Evolutionary conservation across 2,797 vertebrate genomes (phyloP), one percentile per base, ranked within the genome.

Genomic region (Melanotaenia boesemani): DNA sequence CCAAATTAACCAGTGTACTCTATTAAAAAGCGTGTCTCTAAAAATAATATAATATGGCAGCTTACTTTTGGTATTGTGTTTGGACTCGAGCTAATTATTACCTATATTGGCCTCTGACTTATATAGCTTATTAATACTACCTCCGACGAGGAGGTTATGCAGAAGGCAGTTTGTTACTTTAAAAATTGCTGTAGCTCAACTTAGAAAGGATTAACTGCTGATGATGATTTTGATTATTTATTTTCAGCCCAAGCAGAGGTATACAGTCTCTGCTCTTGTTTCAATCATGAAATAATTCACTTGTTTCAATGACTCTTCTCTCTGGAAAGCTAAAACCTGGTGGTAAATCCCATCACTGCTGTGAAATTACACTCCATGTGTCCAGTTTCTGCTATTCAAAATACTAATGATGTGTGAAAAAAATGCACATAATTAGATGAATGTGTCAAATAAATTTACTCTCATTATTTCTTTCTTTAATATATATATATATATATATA

Each of bases 401-500:
- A 5, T 20, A 2, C 0, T 22, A n/a, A 74, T 26, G 10, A 15
- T 52, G 13, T 46, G 16, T 11, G 11, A 46, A 65, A 39, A 48
- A 50, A 7, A 65, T 76, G 22, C 7, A 39, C 57, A 66, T 28
- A 39, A 20, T 11, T 28, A 63, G 54, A 64, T 5, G 63, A 75
- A 76, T 37, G 20, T 50, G 48, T 74, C 37, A 70, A 44, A 70
- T 56, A 79, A 15, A 64, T 93, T 90, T 88, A 92, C n/a, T 64
- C 50, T 32, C 32, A 6, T 32, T 32, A 7, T 32, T 32, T 32
- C 32, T 32, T 32, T 32, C 32, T 32, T 32, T 32, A 3, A 30
- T 30, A 78, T 87, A 9, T 48, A n/a, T 7, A 48, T 15, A 44
- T 44, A 39, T 34, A 34, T 34, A 77, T 86, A 16, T 44, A 4